Conservation (phyloP, 1,140 invertebrate species). For the Diorhabda carinulata region DNA sequence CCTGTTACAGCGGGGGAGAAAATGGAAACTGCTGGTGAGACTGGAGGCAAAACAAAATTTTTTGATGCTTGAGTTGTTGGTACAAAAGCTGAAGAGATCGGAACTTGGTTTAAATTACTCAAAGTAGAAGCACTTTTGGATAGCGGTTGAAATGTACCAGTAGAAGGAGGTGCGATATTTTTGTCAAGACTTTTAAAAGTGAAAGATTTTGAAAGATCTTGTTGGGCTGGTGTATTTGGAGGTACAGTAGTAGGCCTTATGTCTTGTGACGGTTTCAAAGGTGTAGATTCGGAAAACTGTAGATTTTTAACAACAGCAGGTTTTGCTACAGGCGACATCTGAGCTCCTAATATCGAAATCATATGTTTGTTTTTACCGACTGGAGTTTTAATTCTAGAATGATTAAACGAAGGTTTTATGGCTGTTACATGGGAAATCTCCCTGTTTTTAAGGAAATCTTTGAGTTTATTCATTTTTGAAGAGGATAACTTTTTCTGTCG, state of each 20-base stretch:
- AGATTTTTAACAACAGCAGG: slow-evolving; percentile 21
- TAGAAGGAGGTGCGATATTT: background rate
- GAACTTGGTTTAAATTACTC: slow-evolving; percentile 8
- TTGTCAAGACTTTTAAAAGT: slow-evolving; percentile 6
- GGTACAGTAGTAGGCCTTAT: slow-evolving; percentile 4
- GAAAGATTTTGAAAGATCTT: slow-evolving; percentile 5
- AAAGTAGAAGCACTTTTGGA: background rate
- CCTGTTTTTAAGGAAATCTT: slow-evolving; percentile 30
- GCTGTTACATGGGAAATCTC: slow-evolving; percentile 29
- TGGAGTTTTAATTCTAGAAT: slow-evolving; percentile 25
- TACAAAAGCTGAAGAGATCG: slow-evolving; percentile 18
- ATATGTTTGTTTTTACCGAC: slow-evolving; percentile 21
- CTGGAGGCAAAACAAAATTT: background rate
- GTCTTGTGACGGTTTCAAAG: slow-evolving; percentile 11
- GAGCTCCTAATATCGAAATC: slow-evolving; percentile 24
- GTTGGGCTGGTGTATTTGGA: slow-evolving; percentile 11
- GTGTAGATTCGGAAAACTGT: slow-evolving; percentile 35
- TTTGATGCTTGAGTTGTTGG: slow-evolving; percentile 16
- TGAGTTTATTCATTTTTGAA: slow-evolving; percentile 32
- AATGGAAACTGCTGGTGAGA: background rate
- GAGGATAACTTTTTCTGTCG: slow-evolving; percentile 30
- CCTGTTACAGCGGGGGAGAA: slow-evolving; percentile 1
- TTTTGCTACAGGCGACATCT: slow-evolving; percentile 28
- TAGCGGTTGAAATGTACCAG: background rate
- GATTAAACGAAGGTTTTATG: slow-evolving; percentile 36